Base-by-base conservation (phyloP, 92 coral and sea anemone species). In the Umimayanthus kanabou region DNA sequence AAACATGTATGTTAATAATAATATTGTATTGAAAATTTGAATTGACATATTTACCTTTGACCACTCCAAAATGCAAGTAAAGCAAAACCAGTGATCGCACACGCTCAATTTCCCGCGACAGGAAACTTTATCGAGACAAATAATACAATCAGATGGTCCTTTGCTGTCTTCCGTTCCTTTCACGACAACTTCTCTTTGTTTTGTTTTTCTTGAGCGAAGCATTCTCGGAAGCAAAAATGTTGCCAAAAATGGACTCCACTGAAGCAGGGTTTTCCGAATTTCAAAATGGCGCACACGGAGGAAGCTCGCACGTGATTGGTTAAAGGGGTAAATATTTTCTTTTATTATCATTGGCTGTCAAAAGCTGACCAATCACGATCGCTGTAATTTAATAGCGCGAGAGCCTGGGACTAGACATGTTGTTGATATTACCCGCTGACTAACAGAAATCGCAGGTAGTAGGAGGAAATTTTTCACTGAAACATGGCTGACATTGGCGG, bases 51-150 rank as follows among this genome's bases (percentile, higher is more conserved):
- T 67, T 39, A 97, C 99, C 99, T 97, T 94, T 5, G 99, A 96
- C 99, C 99, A 97, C 80, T 97, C 99, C 69, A 90, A 85, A 69
- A 97, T 94, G 85, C 99, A 97, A 39, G 89, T 88, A 76, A 86
- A 97, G 85, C 99, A 97, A 94, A 97, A 97, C 99, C 99, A 97
- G 88, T 97, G 99, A 73, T 91, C 86, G 77, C 99, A 97, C 64
- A 95, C 98, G 77, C 98, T 91, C 65, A 97, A 69, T 87, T 94
- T 97, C 16, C 99, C 99, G 20, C 99, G 94, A 79, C 97, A 93
- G 26, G 92, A 87, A 75, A 97, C 96, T 55, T 87, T 93, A 50
- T 97, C 99, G n/a, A 97, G 91, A 88, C 99, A 97, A 67, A 97
- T 94, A 58, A 97, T 88, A 82, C 99, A 97, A 88, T 88, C 78